Base-by-base conservation (phyloP, 30 jellyfish, hydroid and myxozoan genomes). In the Chrysaora quinquecirrha region DNA sequence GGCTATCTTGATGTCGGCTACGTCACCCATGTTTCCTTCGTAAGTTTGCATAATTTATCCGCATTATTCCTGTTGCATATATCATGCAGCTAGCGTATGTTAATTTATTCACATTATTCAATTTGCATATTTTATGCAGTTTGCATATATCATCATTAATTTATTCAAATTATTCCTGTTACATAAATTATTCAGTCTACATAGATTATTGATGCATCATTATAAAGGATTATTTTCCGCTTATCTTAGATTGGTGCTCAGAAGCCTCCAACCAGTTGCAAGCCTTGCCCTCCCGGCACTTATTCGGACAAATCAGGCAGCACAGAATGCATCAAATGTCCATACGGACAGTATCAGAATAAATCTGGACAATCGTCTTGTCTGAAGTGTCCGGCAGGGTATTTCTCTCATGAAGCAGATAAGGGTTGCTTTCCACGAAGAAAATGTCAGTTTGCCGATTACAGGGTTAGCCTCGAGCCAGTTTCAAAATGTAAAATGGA, bases 221-320 rank as follows among this genome's bases (percentile, higher is more conserved):
- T n/a, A n/a, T n/a, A n/a, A n/a, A n/a, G n/a, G n/a, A n/a, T n/a
- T n/a, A n/a, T n/a, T n/a, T n/a, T n/a, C n/a, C n/a, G 54, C 14
- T 14, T 38, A 43, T 34, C 54, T 24, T 31, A 87, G 96, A 90
- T 87, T 69, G 96, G 96, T 23, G 67, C 95, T 2, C 12, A n/a
- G 22, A 16, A 84, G 21, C 48, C 95, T 0, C 25, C 63, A 27
- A 46, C 89, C 9, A 52, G 47, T n/a, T 87, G 96, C 52, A 27
- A 23, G 25, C 34, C 14, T 1, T 94, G 99, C 74, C 97, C 97
- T n/a, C 80, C 79, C 56, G 99, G 99, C 4, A 72, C 99, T 16
- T 94, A 27, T 74, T 82, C 99, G 11, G 23, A 64, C 73, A 49
- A 47, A 31, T 75, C 33, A 30, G 96, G 96, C n/a, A 72, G 96